Conservation (phyloP, 2,113 vertebrate species). For the Tympanuchus pallidicinctus region DNA sequence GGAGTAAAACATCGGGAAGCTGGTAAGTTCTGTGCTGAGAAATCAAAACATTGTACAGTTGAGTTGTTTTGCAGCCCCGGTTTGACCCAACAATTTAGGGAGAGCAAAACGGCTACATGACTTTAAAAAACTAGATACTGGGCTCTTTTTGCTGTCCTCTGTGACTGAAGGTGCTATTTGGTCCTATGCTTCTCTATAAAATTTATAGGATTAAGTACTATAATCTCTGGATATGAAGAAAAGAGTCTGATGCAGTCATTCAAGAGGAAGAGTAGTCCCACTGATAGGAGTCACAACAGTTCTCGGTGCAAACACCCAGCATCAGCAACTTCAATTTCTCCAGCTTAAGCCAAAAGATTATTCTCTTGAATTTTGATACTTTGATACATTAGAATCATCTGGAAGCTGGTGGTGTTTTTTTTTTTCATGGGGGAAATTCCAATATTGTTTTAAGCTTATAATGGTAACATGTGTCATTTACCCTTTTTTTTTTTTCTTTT, state of each 20-base stretch:
- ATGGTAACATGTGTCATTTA: neutral
- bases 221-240: neutral
- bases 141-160: neutral
- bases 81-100: neutral
- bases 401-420: neutral
- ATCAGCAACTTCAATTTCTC: neutral
- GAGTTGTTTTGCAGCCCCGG: neutral
- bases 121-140: neutral
- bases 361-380: neutral
- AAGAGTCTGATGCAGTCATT: neutral
- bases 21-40: neutral
- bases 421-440: neutral
- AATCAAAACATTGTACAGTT: rapidly evolving
- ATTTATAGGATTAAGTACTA: neutral
- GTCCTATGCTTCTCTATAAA: neutral
- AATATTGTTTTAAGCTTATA: neutral
- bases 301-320: neutral
- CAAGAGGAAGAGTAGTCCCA: neutral
- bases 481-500: neutral
- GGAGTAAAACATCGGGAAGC: neutral
- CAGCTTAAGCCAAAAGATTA: neutral
- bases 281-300: neutral
- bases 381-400: neutral
- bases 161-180: neutral
- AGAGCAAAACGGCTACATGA: rapidly evolving